Evolutionary conservation across 2,888 invertebrate species (phyloP), one percentile per base, ranked within the genome.

Genomic region (Agriopis marginaria): DNA sequence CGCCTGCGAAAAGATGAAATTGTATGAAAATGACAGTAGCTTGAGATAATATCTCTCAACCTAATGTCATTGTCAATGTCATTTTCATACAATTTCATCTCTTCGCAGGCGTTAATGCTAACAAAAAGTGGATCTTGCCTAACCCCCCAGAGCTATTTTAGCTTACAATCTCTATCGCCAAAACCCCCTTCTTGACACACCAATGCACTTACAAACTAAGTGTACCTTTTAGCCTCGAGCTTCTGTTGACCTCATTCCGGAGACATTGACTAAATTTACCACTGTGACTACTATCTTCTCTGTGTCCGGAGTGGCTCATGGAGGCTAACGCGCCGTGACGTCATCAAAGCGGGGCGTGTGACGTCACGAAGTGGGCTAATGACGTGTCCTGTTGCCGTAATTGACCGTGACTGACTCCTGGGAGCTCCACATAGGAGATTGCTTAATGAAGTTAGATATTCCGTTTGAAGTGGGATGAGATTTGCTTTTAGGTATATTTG

Each of bases 271-370:
- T 77, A 80, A 82, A 82, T 82, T 78, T 78, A 80, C 67, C 23
- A 59, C 3, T n/a, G 45, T 58, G 1, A 47, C 45, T 58, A 32
- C 12, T 8, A 9, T 32, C 7, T 45, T 47, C 47, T 58, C 58
- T 58, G 10, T 45, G 32, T n/a, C 8, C n/a, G n/a, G 45, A 58
- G 58, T 45, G 74, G 67, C 40, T 64, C 63, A 56, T 23, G 77
- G 77, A 66, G 78, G 79, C 77, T 87, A 89, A 88, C 86, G 47
- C 45, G 51, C 78, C 86, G 84, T 88, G 89, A 88, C 89, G 88
- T 87, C 87, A 86, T 87, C 88, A 86, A 86, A 87, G 58, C 40
- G 87, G 88, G 39, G 12, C 23, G 45, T 45, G 55, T 63, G 63
- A 63, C 55, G 63, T 63, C 63, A 63, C 55, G 39, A 54, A 50